These are phyloP conservation scores for Caranx melampygus DNA, from an alignment of 2,113 vertebrate genomes.

Conservation along the genomic window DNA sequence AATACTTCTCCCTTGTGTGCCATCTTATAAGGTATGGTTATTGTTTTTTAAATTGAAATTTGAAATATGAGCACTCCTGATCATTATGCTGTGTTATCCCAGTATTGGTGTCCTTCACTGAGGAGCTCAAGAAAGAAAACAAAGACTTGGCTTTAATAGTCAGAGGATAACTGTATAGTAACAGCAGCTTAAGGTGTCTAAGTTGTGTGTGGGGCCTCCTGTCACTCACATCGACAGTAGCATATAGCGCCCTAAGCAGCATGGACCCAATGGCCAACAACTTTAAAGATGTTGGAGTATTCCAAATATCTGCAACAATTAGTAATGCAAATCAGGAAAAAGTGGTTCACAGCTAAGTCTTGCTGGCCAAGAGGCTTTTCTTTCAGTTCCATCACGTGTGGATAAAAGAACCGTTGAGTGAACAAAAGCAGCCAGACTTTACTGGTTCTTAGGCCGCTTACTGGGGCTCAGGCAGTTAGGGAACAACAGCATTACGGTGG, in stretches of 20 bases:
- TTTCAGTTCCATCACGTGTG: constrained; percentile 70
- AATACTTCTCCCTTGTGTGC: no score
- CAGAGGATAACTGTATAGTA: constrained; percentile 8
- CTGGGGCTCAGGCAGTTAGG: constrained; percentile 2
- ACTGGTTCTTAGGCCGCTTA: constrained; percentile 42
- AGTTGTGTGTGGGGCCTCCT: constrained; percentile 19
- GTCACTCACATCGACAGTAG: constrained; percentile 23
- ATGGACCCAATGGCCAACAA: constrained; percentile 19
- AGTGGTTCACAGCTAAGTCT: constrained; percentile 43
- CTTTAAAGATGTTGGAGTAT: constrained; percentile 38
- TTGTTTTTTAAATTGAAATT: not conserved
- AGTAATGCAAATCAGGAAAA: constrained; percentile 27
- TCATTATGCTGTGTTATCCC: not conserved
- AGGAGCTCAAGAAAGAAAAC: not conserved
- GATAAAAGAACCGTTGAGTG: constrained; percentile 34
- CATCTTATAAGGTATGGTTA: no score
- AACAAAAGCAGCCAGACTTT: constrained; percentile 48
- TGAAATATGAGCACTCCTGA: not conserved
- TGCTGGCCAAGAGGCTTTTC: constrained; percentile 60
- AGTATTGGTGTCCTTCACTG: not conserved
- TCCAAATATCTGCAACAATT: constrained; percentile 47
- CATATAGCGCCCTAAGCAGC: not conserved
- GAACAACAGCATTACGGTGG: constrained; percentile 32
- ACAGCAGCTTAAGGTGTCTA: constrained; percentile 24
- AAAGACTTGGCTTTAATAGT: not conserved